Conservation (phyloP, 2,113 vertebrate species). For the Dolichotis patagonum region DNA sequence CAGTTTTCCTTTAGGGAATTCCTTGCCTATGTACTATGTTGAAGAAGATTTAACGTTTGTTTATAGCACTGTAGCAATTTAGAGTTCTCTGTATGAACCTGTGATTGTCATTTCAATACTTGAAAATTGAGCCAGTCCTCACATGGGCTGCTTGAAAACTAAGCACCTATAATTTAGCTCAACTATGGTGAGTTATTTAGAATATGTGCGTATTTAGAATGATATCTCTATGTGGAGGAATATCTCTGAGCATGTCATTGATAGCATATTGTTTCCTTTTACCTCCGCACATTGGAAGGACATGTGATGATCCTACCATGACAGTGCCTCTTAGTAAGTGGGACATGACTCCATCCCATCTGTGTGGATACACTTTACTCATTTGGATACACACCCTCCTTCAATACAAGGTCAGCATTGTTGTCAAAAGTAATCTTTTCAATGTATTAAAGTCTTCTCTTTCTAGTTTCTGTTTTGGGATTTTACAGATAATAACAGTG, state of each 20-base stretch:
- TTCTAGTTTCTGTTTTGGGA: not conserved
- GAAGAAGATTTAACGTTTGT: not conserved
- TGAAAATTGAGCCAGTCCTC: not conserved
- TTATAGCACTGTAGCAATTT: not conserved
- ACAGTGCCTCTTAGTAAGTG: not conserved
- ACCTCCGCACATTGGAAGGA: not conserved
- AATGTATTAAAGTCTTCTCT: not conserved
- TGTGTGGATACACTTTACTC: not conserved
- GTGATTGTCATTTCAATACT: not conserved
- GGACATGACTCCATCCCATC: not conserved
- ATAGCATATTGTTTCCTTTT: not conserved
- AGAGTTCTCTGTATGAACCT: not conserved
- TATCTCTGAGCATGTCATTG: not conserved
- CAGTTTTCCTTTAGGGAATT: not conserved
- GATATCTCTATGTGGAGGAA: not conserved
- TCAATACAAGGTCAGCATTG: slow-evolving; percentile 1
- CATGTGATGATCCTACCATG: not conserved
- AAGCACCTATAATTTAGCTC: not conserved
- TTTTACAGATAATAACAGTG: slow-evolving; percentile 19
- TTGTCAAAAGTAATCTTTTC: not conserved
- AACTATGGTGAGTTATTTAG: not conserved
- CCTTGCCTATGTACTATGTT: not conserved
- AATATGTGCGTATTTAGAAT: not conserved
- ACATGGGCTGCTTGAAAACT: not conserved
- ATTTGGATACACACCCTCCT: not conserved